Base-by-base conservation (phyloP, 2,113 vertebrate species). In the Actenoides hombroni region DNA sequence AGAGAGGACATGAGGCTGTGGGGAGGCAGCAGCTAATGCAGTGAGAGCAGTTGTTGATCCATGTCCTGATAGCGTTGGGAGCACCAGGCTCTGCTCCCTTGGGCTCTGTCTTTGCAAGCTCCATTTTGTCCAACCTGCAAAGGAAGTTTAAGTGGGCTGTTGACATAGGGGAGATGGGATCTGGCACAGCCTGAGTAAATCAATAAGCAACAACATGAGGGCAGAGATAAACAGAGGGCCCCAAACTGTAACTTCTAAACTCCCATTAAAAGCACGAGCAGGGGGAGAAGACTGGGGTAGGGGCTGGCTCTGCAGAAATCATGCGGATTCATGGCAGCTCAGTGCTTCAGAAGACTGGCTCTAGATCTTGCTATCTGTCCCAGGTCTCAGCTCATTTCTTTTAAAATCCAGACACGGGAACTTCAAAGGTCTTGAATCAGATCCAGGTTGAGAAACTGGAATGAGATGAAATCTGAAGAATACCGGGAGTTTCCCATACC, bases 351-450 rank as follows among this genome's bases (percentile, higher is more conserved):
- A 69, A 79, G 73, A 23, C 40, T 81, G 48, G 18, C 68, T 86
- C 33, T 68, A 71, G 33, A 35, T 68, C 48, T 64, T 83, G 46
- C 21, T 51, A 44, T 86, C 35, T 93, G 48, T 57, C 53, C 37
- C 69, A 81, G 25, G 44, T 83, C 46, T 23, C 60, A 84, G 48
- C 28, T 64, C 7, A 85, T 79, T 90, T 93, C 71, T 57, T 71
- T 83, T 86, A 53, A 95, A 93, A 86, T 92, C 40, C 73, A 92
- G 64, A 79, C 68, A 73, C 15, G 11, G 39, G 75, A 82, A 83
- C 75, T 91, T 94, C 87, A 83, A 95, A 96, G 31, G 44, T 76
- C 65, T 95, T 93, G 88, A 91, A 83, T 53, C 64, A 90, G 76
- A 71, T 70, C 83, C 84, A 94, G n/a, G 49, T n/a, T 88, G 69